Evolutionary conservation across 2,888 invertebrate species (phyloP), one percentile per base, ranked within the genome.

Genomic region (Lamellibrachia satsuma): DNA sequence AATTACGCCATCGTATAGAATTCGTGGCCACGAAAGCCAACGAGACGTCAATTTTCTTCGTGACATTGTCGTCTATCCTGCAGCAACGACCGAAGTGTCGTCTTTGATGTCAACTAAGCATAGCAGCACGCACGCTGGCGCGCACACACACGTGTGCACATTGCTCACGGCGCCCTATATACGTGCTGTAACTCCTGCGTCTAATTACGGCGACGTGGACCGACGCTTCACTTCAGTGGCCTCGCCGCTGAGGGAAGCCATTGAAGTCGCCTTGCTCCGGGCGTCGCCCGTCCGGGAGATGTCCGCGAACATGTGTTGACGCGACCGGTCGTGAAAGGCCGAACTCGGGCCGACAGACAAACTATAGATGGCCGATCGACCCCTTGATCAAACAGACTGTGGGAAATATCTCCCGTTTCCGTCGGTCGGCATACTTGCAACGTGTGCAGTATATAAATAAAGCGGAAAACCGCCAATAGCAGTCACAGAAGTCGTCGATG

Each of bases 301-400:
- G 75, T 75, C 75, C 22, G 75, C 15, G 22, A 75, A 75, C 75
- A 75, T 75, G 75, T 75, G 75, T 75, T n/a, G 75, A 75, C 22
- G 75, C 75, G 75, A 75, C 11, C 75, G 75, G 75, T n/a, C 75
- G 75, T 75, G 75, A 75, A 75, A 75, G 75, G 75, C 15, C 22
- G 75, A 75, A 75, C 75, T 22, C n/a, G 3, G 75, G 75, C 22
- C 22, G 75, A 2, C 2, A 22, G 22, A 75, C 22, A 75, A 75
- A 75, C 75, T 75, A 75, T 75, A 75, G 75, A 75, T 75, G 75
- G 75, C 75, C 75, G n/a, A 75, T 75, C 75, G 75, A 15, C 75
- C 75, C 75, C 75, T 75, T 75, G 22, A 75, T 75, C 75, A 75
- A 75, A 75, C 75, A 6, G 75, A 75, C 75, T 75, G 75, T 75